These are phyloP conservation scores for Misgurnus mizolepis DNA, from an alignment of 2,113 vertebrate genomes.

Conservation along the genomic window DNA sequence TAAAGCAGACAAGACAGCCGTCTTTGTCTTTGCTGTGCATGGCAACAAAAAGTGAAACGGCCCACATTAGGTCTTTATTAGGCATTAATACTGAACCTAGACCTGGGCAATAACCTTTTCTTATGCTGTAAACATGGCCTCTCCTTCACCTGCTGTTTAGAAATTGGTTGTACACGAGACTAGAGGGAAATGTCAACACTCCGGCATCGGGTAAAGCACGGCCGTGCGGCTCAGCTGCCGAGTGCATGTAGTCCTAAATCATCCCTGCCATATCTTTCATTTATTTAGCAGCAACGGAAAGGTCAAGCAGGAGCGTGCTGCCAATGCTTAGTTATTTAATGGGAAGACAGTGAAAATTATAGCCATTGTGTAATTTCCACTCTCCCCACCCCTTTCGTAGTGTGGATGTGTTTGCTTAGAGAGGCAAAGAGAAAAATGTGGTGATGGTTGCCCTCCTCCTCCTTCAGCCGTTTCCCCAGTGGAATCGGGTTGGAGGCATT, in stretches of 20 bases:
- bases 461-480: constrained; percentile 15
- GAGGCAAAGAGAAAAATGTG: constrained; percentile 20
- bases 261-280: constrained; percentile 60
- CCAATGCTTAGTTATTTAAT: constrained; percentile 61
- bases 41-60: constrained; percentile 30
- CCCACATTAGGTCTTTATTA: constrained; percentile 56
- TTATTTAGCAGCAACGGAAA: constrained; percentile 68
- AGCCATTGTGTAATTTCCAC: constrained; percentile 53
- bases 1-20: constrained; percentile 34
- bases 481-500: constrained; percentile 59
- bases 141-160: constrained; percentile 65
- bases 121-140: constrained; percentile 62
- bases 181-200: constrained; percentile 63
- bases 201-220: constrained; percentile 38
- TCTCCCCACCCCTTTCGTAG: not conserved
- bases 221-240: not conserved
- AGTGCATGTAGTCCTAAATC: constrained; percentile 59
- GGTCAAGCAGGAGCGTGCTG: constrained; percentile 62
- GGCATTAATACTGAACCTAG: constrained; percentile 44
- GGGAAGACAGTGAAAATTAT: constrained; percentile 59
- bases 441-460: constrained; percentile 16
- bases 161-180: constrained; percentile 61
- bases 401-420: not conserved
- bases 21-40: constrained; percentile 24
- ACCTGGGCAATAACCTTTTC: constrained; percentile 65